These are phyloP conservation scores for Caenorhabditis sulstoni DNA, from an alignment of 2,888 invertebrate species.

Conservation along the genomic window DNA sequence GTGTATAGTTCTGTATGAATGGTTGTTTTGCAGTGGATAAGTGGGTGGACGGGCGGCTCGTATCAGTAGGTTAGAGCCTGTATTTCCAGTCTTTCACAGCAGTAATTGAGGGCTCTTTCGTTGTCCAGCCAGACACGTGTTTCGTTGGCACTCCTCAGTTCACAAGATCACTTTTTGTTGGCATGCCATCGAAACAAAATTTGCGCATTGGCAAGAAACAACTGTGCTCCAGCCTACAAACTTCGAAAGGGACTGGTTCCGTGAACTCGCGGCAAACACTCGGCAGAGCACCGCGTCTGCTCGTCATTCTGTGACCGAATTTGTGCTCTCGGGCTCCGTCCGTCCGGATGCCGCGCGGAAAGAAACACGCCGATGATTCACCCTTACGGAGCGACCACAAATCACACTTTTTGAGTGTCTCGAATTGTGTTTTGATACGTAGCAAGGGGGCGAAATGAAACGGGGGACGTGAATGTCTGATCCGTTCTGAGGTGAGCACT, in stretches of 20 bases:
- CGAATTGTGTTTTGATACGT: conserved; percentile 19
- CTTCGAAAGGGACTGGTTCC: conserved; percentile 35
- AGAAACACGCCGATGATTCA: conserved; percentile 38
- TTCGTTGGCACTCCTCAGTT: conserved; percentile 21
- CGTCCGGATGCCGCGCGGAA: conserved; percentile 50
- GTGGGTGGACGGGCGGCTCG: conserved; percentile 37
- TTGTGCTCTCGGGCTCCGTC: conserved; percentile 46
- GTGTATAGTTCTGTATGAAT: conserved; percentile 35
- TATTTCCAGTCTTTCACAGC: conserved; percentile 40
- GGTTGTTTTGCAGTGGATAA: conserved; percentile 45
- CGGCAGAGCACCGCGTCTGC: conserved; percentile 12
- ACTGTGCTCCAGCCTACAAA: conserved; percentile 29
- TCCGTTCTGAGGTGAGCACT: neutral
- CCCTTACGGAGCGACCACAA: conserved; percentile 23
- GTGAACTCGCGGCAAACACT: conserved; percentile 50
- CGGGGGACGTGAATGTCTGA: neutral
- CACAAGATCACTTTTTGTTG: conserved; percentile 7
- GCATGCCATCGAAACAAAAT: conserved; percentile 38
- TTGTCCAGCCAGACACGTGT: conserved; percentile 9
- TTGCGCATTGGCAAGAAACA: conserved; percentile 35
- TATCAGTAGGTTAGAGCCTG: conserved; percentile 33
- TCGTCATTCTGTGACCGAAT: conserved; percentile 54
- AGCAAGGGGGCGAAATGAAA: neutral
- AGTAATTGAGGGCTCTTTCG: conserved; percentile 9
- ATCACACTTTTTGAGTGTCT: conserved; percentile 22